Conservation (phyloP, 1,140 invertebrate genomes). For the Globodera ellingtonae region DNA sequence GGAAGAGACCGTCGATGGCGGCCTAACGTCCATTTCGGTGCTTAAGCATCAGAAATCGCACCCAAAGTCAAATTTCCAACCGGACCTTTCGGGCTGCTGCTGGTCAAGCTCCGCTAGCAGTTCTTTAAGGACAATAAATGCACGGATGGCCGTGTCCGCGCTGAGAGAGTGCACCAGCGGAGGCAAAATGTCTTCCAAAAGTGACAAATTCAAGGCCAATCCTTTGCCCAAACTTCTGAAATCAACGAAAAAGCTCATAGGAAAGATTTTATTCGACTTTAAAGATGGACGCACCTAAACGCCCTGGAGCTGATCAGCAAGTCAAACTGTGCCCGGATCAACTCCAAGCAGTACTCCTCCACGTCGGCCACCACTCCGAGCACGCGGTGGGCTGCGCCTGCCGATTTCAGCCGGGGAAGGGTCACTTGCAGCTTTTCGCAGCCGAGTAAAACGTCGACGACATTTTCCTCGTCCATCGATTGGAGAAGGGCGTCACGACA, state of each 20-base stretch:
- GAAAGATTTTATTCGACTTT: neutral
- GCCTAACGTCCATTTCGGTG: constrained; percentile 3
- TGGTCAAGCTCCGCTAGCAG: constrained; percentile 42
- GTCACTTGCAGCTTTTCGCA: constrained; percentile 60
- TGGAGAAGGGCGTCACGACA: constrained; percentile 55
- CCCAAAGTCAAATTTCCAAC: neutral
- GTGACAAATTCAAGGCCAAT: constrained; percentile 57
- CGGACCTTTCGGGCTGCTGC: constrained; percentile 3
- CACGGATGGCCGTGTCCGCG: constrained; percentile 56
- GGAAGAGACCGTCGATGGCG: neutral
- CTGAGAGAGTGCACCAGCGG: constrained; percentile 54
- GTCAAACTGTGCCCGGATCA: constrained; percentile 54
- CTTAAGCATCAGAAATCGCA: neutral
- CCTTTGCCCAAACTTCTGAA: constrained; percentile 48
- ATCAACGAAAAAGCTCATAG: neutral
- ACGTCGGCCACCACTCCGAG: constrained; percentile 49
- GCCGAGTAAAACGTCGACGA: constrained; percentile 58
- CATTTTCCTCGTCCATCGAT: constrained; percentile 54
- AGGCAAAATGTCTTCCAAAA: constrained; percentile 60
- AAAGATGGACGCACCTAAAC: constrained; percentile 22
- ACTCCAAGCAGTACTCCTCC: constrained; percentile 59
- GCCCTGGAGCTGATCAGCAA: constrained; percentile 53
- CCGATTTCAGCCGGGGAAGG: constrained; percentile 51
- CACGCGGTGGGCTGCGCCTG: constrained; percentile 48
- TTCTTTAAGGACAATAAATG: constrained; percentile 58